Conservation (phyloP, 2,888 invertebrate genomes). For the Eueremaeus valkanovi region DNA sequence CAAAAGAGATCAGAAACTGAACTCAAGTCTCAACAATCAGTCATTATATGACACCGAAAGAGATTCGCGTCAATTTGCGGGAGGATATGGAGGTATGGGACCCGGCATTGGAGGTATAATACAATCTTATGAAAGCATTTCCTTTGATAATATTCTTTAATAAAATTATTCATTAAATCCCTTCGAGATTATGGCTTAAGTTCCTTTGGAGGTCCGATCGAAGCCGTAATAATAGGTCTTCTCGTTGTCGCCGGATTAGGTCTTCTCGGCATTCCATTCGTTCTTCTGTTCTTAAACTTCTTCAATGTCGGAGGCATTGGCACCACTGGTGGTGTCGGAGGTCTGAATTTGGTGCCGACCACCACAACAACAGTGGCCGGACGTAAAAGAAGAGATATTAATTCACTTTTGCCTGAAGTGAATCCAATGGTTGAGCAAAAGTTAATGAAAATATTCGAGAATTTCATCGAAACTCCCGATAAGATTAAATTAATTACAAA, state of each 20-base stretch:
- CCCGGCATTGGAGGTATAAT: conserved; percentile 9
- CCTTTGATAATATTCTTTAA: background rate
- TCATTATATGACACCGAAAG: background rate
- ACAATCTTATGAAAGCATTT: no score
- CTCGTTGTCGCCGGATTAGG: conserved; percentile 25
- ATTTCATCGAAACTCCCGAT: conserved; percentile 32
- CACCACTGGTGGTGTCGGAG: background rate
- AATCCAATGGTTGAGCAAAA: conserved; percentile 34
- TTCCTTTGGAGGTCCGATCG: conserved; percentile 30
- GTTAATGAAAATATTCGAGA: conserved; percentile 16
- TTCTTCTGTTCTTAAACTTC: conserved; percentile 1
- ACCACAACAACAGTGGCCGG: conserved; percentile 40
- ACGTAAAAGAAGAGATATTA: conserved; percentile 20
- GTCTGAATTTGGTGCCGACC: conserved; percentile 39
- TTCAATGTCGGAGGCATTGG: background rate
- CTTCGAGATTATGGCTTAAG: conserved; percentile 16
- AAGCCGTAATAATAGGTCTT: conserved; percentile 36
- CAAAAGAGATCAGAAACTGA: conserved; percentile 24
- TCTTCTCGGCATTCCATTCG: conserved; percentile 36
- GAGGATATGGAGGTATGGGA: background rate
- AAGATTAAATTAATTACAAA: conserved; percentile 30
- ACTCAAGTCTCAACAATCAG: background rate
- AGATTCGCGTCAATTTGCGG: background rate
- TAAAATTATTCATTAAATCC: background rate
- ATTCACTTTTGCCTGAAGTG: background rate